phyloP scores from a whole-genome alignment of 2,888 invertebrate species.

The Meloe dianella region DNA sequence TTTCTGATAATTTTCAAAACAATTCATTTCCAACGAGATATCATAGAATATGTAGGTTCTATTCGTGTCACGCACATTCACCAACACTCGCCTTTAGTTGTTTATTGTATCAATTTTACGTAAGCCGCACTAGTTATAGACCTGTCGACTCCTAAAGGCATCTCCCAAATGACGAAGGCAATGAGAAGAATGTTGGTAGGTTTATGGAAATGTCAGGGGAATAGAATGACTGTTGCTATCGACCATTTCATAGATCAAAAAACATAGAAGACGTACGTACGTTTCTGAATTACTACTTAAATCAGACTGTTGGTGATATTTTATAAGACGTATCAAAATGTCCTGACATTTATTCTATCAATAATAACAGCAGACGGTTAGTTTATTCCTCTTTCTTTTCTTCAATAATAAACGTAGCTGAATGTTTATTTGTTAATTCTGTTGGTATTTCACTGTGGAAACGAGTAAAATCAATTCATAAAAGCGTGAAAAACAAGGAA shows the following conservation, averaged over 20 bases:
- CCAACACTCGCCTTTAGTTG: conserved; percentile 48
- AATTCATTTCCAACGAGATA: conserved; percentile 17
- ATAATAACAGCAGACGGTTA: not conserved
- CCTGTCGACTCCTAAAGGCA: conserved; percentile 43
- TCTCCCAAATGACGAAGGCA: conserved; percentile 48
- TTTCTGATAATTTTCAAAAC: conserved; percentile 25
- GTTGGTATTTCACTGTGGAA: not conserved
- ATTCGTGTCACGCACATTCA: conserved; percentile 47
- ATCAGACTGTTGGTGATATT: conserved; percentile 14
- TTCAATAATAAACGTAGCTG: not conserved
- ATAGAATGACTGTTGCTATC: conserved; percentile 44
- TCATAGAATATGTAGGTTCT: conserved; percentile 24
- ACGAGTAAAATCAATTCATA: not conserved
- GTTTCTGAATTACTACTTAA: conserved; percentile 9
- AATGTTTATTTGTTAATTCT: not conserved
- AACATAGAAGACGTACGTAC: not conserved
- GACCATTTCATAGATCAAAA: not conserved
- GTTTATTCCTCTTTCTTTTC: not conserved
- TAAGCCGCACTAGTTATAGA: conserved; percentile 39
- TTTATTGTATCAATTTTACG: conserved; percentile 55
- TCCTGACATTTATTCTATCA: not conserved
- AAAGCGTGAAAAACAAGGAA: not conserved
- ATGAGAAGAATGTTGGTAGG: conserved; percentile 48
- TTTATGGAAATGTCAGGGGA: conserved; percentile 46
- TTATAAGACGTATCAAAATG: not conserved